Conservation (phyloP, 1,140 invertebrate species). For the Episyrphus balteatus region DNA sequence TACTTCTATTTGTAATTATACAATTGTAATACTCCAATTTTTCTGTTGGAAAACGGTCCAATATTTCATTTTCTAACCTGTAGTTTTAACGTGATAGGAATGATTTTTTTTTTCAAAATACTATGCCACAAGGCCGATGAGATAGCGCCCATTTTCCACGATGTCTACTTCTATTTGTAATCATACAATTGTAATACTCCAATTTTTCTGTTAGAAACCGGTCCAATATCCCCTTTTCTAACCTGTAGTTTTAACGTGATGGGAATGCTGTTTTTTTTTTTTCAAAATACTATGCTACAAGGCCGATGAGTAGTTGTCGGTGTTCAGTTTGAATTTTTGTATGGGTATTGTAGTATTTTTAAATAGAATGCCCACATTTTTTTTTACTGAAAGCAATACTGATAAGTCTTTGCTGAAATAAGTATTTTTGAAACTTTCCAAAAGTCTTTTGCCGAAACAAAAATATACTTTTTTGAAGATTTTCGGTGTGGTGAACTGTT, state of each 20-base stretch:
- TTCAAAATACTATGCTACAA: conserved; percentile 28
- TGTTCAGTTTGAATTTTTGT: conserved; percentile 7
- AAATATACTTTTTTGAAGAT: too few relatives aligned
- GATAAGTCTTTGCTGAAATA: too few relatives aligned
- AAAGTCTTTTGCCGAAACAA: too few relatives aligned
- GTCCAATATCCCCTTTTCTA: conserved; percentile 25
- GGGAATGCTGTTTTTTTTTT: conserved; percentile 24
- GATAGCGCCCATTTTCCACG: too few relatives aligned
- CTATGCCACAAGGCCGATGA: conserved; percentile 24
- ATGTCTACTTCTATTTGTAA: too few relatives aligned
- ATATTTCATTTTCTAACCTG: conserved; percentile 23
- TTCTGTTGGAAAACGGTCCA: conserved; percentile 22
- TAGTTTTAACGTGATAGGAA: conserved; percentile 26
- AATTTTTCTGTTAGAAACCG: conserved; percentile 24
- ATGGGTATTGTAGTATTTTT: too few relatives aligned
- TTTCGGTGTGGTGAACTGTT: too few relatives aligned
- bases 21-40: conserved; percentile 23
- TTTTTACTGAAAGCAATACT: too few relatives aligned
- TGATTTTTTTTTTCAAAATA: conserved; percentile 26
- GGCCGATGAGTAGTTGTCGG: conserved; percentile 19
- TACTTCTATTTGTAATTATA: too few relatives aligned
- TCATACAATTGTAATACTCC: too few relatives aligned
- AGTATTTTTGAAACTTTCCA: too few relatives aligned
- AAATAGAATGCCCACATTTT: too few relatives aligned
- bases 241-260: conserved; percentile 22